Evolutionary conservation across 2,113 vertebrate genomes (phyloP).

Genomic region (Mesoclemmys tuberculata): DNA sequence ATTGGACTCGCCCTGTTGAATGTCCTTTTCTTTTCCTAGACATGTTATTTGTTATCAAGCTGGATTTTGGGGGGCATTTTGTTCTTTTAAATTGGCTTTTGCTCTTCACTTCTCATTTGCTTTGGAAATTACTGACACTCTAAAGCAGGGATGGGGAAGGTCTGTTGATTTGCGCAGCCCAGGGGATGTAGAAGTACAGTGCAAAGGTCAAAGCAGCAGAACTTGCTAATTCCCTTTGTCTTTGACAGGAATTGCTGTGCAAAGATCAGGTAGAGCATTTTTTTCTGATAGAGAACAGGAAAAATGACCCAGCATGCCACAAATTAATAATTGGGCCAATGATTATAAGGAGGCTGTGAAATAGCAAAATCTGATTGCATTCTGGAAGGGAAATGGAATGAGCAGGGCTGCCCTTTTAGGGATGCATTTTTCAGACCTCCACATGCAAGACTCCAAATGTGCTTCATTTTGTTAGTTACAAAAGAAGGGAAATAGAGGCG

Average conservation of each 20-base stretch:
- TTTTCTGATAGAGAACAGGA: conserved; percentile 6
- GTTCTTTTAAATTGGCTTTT: background rate
- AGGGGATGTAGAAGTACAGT: background rate
- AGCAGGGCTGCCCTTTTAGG: background rate
- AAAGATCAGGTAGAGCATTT: background rate
- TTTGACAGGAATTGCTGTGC: conserved; percentile 9
- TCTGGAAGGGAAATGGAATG: background rate
- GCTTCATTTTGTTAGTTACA: background rate
- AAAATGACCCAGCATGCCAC: conserved; percentile 7
- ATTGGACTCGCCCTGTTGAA: background rate
- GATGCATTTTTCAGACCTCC: background rate
- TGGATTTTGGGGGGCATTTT: background rate
- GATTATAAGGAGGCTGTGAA: background rate
- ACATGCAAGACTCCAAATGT: background rate
- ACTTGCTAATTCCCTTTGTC: background rate
- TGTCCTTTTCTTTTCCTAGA: background rate
- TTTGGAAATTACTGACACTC: conserved; percentile 1
- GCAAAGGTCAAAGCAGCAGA: background rate
- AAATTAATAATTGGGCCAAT: background rate
- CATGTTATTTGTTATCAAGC: background rate
- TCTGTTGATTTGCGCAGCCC: background rate
- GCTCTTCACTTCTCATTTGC: background rate
- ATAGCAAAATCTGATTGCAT: background rate
- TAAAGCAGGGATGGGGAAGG: background rate
- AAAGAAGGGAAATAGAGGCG: background rate